Conservation (phyloP, 2,797 vertebrate species). For the Coluber constrictor region DNA sequence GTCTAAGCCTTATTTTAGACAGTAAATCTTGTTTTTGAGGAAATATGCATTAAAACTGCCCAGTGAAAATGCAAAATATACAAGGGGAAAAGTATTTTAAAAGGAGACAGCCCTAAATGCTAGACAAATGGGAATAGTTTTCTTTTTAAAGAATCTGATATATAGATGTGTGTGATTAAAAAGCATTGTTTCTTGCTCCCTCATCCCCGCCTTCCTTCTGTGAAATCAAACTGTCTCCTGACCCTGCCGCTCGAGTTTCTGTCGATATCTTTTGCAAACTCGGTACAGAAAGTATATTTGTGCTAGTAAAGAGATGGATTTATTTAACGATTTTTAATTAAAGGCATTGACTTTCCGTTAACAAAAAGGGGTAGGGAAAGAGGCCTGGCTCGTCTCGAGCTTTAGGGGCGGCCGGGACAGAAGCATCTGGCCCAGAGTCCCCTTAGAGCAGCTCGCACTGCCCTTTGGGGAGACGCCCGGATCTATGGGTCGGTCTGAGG, state of each 20-base stretch:
- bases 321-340: conserved; percentile 53
- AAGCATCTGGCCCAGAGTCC: background rate
- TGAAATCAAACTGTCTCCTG: conserved; percentile 4
- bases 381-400: background rate
- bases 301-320: conserved; percentile 32
- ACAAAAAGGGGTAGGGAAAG: conserved; percentile 33
- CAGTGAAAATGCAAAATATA: background rate
- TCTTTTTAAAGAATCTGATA: background rate
- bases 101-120: background rate
- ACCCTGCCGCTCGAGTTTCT: background rate
- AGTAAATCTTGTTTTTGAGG: background rate
- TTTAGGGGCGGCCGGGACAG: background rate
- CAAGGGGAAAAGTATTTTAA: background rate
- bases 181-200: background rate
- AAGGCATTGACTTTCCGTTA: conserved; percentile 42
- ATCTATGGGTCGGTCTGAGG: background rate
- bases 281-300: conserved; percentile 21
- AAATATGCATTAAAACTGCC: background rate
- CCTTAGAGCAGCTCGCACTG: background rate
- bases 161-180: background rate
- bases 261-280: background rate
- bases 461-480: no score
- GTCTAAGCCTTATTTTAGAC: background rate
- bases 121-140: background rate
- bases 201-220: background rate